Evolutionary conservation across 2,888 invertebrate genomes (phyloP), one percentile per base, ranked within the genome.

Genomic region (Ormyrus labotus): DNA sequence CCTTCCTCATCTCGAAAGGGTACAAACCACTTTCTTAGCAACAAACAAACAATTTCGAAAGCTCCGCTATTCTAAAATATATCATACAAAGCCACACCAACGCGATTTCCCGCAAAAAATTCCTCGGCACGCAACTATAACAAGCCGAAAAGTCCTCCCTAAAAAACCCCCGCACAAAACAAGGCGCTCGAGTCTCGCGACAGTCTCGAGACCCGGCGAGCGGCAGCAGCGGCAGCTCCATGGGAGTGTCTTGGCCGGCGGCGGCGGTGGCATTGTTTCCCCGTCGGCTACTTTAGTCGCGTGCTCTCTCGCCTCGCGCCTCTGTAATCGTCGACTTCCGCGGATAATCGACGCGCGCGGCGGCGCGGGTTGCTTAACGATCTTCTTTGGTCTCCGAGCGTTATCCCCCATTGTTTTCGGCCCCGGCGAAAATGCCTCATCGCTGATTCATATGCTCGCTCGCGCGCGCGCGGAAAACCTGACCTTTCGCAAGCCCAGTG

Each of bases 261-360:
- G 19, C 19, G 19, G 19, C 19, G 19, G 19, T 1, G 19, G 53
- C 45, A 51, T 13, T 34, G 61, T 71, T 71, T 65, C 34, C 7
- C 11, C 10, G 45, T 57, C 7, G 4, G 61, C 55, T 53, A 45
- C 51, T 73, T 64, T 64, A 2, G 64, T 61, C 51, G 53, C 45
- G 58, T 68, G 19, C 11, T 64, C 51, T 67, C 68, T 1, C 53
- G 50, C 63, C 51, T 13, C 61, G 73, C 53, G 70, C 65, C 69
- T 55, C 65, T 61, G 50, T 74, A 74, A 74, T 64, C 81, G 78
- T 5, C 60, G 65, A 81, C 78, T 81, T 81, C 70, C 81, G 80
- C 63, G 68, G 80, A 64, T 80, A 80, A 77, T 80, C 76, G 76
- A 61, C 67, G 51, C 19, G 19, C 19, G 10, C 19, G 9, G 7